phyloP scores from a whole-genome alignment of 1,140 invertebrate genomes.

The Lordiphosa mommai region DNA sequence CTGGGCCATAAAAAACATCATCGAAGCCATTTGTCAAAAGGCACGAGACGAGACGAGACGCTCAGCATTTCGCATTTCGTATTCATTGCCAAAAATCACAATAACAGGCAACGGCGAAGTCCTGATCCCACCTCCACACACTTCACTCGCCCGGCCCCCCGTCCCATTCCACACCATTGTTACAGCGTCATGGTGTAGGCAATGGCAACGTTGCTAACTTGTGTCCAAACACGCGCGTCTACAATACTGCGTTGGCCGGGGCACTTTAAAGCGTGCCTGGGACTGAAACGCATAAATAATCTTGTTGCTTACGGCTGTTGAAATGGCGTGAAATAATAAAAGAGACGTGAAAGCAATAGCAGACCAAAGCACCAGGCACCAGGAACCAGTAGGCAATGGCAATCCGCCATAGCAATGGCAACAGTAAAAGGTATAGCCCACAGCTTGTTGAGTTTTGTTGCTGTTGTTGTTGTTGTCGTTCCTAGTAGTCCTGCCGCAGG shows the following conservation, averaged over 20 bases:
- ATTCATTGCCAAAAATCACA: slow-evolving; percentile 78
- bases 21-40: slow-evolving; percentile 75
- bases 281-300: slow-evolving; percentile 76
- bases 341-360: slow-evolving; percentile 73
- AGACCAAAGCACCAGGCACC: neutral
- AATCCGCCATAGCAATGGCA: neutral
- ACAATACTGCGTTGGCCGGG: slow-evolving; percentile 53
- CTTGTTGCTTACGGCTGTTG: slow-evolving; percentile 78
- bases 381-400: neutral
- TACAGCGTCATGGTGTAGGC: slow-evolving; percentile 55
- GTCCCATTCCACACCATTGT: slow-evolving; percentile 31
- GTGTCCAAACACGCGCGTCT: slow-evolving; percentile 66
- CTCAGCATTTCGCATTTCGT: slow-evolving; percentile 56
- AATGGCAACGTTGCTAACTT: slow-evolving; percentile 52
- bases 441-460: slow-evolving; percentile 1
- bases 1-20: slow-evolving; percentile 73
- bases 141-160: neutral
- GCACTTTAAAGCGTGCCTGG: slow-evolving; percentile 66
- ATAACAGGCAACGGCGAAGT: slow-evolving; percentile 45
- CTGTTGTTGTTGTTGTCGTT: slow-evolving; percentile 18
- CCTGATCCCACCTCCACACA: neutral
- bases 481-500: slow-evolving; percentile 42
- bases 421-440: neutral
- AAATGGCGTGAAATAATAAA: slow-evolving; percentile 78
- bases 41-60: slow-evolving; percentile 28